These are phyloP conservation scores for Atrina japonica DNA, from an alignment of 2,888 invertebrate genomes.

Conservation along the genomic window DNA sequence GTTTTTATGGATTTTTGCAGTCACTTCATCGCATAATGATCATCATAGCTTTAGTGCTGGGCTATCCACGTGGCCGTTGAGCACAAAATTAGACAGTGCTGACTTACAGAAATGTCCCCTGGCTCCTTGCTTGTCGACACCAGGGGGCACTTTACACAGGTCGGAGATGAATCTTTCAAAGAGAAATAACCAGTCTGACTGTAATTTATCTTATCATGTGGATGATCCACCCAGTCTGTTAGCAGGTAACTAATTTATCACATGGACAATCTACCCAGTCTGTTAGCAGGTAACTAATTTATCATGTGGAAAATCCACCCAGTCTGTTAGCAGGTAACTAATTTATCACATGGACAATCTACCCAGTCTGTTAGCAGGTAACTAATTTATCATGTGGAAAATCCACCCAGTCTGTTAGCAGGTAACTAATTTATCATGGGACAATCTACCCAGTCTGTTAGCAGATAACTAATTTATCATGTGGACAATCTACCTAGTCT, in stretches of 20 bases:
- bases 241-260: constrained; percentile 45
- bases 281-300: too few relatives aligned
- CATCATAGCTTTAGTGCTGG: constrained; percentile 12
- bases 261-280: too few relatives aligned
- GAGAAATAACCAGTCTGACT: constrained; percentile 39
- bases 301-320: too few relatives aligned
- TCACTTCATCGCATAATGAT: constrained; percentile 14
- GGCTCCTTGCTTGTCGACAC: constrained; percentile 17
- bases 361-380: too few relatives aligned
- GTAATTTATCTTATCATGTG: constrained; percentile 58
- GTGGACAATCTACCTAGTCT: too few relatives aligned
- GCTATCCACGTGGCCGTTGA: constrained; percentile 31
- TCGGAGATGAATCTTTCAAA: constrained; percentile 3
- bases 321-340: too few relatives aligned
- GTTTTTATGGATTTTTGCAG: not conserved
- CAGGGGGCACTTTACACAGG: constrained; percentile 30
- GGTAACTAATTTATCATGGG: too few relatives aligned
- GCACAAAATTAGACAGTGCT: not conserved
- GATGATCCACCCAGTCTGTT: constrained; percentile 55
- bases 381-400: too few relatives aligned
- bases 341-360: too few relatives aligned
- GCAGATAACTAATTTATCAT: too few relatives aligned
- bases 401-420: too few relatives aligned
- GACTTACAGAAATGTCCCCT: not conserved
- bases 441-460: too few relatives aligned